These are phyloP conservation scores for Acipenser oxyrinchus DNA, from an alignment of 2,797 vertebrate species.

Conservation along the genomic window DNA sequence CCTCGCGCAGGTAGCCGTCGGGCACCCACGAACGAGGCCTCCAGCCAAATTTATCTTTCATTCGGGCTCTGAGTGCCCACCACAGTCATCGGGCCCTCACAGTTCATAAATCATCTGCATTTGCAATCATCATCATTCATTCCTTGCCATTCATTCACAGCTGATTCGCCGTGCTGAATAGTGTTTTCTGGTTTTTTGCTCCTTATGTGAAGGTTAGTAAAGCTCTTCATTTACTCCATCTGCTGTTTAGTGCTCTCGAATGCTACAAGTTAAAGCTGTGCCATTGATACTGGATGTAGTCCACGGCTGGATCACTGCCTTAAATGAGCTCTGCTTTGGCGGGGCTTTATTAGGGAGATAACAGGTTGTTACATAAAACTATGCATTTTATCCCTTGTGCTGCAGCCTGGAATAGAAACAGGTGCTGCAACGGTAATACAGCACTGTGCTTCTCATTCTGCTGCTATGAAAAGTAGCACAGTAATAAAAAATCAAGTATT, in stretches of 20 bases:
- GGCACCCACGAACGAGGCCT: too few relatives aligned
- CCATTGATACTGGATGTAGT: neutral
- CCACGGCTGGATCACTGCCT: neutral
- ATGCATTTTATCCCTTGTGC: neutral
- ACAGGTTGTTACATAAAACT: conserved; percentile 1
- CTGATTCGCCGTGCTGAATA: conserved; percentile 18
- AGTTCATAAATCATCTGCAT: too few relatives aligned
- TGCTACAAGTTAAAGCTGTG: neutral
- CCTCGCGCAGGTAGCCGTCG: too few relatives aligned
- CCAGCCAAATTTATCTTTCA: too few relatives aligned
- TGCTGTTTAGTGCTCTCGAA: conserved; percentile 5
- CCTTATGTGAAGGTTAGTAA: too few relatives aligned
- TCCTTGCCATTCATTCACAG: conserved; percentile 48
- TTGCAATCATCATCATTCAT: conserved; percentile 50
- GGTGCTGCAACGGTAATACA: neutral
- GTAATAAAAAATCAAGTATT: neutral
- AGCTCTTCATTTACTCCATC: conserved; percentile 5
- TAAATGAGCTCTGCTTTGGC: neutral
- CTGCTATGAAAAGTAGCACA: neutral
- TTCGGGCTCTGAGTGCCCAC: too few relatives aligned
- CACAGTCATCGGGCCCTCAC: too few relatives aligned
- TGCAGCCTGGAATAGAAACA: neutral
- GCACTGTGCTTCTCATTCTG: too few relatives aligned
- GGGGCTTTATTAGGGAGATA: conserved; percentile 6
- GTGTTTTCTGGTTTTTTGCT: neutral